Base-by-base conservation (phyloP, 2,797 vertebrate genomes). In the Botia kubotai region DNA sequence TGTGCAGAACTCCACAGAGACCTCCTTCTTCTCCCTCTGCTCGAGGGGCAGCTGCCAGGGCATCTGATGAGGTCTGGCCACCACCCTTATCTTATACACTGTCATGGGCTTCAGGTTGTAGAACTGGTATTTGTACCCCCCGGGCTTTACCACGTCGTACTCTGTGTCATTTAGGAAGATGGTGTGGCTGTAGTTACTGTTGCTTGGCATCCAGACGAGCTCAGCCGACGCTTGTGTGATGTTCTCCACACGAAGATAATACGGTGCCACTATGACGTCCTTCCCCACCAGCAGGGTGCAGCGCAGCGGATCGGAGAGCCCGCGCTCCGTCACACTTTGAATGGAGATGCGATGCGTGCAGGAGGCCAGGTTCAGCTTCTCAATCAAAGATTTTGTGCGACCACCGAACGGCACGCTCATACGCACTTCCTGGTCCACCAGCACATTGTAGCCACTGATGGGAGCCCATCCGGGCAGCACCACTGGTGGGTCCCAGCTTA, bases 21-120 rank as follows among this genome's bases (percentile, higher is more conserved):
- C 96, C 89, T 98, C 97, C 87, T 94, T 96, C 89, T 96, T 97
- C 36, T 99, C 97, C 72, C 98, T 91, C 67, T 99, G 97, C 84
- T 98, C 98, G 86, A 97, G 87, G 0, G 96, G 95, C 84, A 99
- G 96, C 90, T 99, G 97, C 98, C 98, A 99, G 90, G 98, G 98
- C 94, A 97, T 93, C 94, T 98, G 97, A 92, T 99, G 98, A 19
- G 97, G 96, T 87, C 94, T 94, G 19, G 97, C 98, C 90, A 96
- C 93, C 70, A 96, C 95, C 85, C 95, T 95, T 87, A 99, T 95
- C 91, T 96, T 97, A 92, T 98, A 97, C 89, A 95, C 95, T 84
- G 92, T 94, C 88, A 95, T 95, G 83, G 97, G 93, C 90, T 97
- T 96, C 89, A 99, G 92, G 92, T 96, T 97, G 88, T 95, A 95